Conservation (phyloP, 2,888 invertebrate species). For the Agrypnus murinus region DNA sequence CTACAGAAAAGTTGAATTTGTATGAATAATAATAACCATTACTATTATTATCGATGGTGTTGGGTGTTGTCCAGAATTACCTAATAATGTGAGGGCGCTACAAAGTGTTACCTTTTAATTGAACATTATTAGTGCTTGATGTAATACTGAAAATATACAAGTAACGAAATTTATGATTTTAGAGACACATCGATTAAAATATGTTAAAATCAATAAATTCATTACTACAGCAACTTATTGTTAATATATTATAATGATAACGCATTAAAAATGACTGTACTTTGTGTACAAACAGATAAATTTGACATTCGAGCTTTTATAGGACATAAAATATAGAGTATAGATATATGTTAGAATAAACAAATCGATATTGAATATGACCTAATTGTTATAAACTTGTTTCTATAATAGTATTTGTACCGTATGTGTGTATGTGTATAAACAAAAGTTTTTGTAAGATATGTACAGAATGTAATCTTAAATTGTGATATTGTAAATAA, state of each 20-base stretch:
- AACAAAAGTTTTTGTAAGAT: constrained; percentile 63
- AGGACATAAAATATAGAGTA: constrained; percentile 57
- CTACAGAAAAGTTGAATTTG: not conserved
- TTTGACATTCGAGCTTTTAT: constrained; percentile 65
- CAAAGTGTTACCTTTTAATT: constrained; percentile 27
- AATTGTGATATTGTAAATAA: constrained; percentile 71
- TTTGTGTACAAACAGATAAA: constrained; percentile 59
- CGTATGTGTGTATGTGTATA: constrained; percentile 47
- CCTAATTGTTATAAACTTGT: constrained; percentile 60
- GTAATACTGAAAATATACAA: constrained; percentile 37
- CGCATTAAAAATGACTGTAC: constrained; percentile 56
- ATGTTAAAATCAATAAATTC: constrained; percentile 36
- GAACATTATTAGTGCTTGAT: constrained; percentile 49
- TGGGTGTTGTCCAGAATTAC: constrained; percentile 39
- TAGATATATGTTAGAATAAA: constrained; percentile 61
- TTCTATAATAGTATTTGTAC: constrained; percentile 48
- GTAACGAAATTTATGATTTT: constrained; percentile 40
- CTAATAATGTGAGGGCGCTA: constrained; percentile 45
- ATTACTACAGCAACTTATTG: constrained; percentile 29
- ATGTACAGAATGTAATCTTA: constrained; percentile 65
- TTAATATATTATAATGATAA: constrained; percentile 47
- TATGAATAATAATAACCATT: constrained; percentile 9
- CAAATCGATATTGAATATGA: constrained; percentile 61
- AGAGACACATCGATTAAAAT: constrained; percentile 46
- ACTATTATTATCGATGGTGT: constrained; percentile 30